Percentiles rank a stretch among this genome's conserved stretches.
Conservation (phyloP, 1,140 invertebrate species). For the Homalodisca vitripennis region DNA sequence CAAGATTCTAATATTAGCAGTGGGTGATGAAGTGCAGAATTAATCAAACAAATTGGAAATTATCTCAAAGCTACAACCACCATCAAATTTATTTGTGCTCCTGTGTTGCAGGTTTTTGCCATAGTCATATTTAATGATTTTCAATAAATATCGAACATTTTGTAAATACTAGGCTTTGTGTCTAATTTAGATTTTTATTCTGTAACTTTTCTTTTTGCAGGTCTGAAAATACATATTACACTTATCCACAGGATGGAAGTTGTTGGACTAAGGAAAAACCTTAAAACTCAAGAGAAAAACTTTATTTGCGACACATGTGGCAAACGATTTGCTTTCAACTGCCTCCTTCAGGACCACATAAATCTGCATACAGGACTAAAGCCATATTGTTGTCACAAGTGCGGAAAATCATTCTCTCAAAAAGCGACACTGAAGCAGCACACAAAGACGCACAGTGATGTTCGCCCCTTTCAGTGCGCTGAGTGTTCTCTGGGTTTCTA, state of each 20-base stretch:
- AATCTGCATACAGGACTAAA: constrained; percentile 71
- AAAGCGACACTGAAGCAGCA: constrained; percentile 82
- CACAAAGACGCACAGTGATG: constrained; percentile 61
- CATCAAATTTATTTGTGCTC: too few relatives aligned
- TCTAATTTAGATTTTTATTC: too few relatives aligned
- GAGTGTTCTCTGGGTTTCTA: constrained; percentile 33
- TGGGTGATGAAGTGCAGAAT: too few relatives aligned
- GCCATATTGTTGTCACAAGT: constrained; percentile 58
- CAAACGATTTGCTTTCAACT: constrained; percentile 89
- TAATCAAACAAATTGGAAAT: too few relatives aligned
- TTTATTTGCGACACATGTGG: constrained; percentile 71
- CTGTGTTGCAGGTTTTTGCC: too few relatives aligned
- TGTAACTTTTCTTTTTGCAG: not conserved
- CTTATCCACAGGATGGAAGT: not conserved
- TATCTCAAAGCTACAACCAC: too few relatives aligned
- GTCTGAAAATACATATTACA: not conserved
- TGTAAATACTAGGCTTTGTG: too few relatives aligned
- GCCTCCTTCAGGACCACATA: constrained; percentile 90
- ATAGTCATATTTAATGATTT: too few relatives aligned
- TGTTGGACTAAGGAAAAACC: not conserved
- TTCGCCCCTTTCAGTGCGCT: constrained; percentile 29
- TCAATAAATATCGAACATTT: too few relatives aligned
- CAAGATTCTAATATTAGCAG: too few relatives aligned
- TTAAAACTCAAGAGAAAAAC: constrained; percentile 34
- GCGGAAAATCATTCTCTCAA: constrained; percentile 62